Base-by-base conservation (phyloP, 2,888 invertebrate genomes). In the Dryococelus australis region DNA sequence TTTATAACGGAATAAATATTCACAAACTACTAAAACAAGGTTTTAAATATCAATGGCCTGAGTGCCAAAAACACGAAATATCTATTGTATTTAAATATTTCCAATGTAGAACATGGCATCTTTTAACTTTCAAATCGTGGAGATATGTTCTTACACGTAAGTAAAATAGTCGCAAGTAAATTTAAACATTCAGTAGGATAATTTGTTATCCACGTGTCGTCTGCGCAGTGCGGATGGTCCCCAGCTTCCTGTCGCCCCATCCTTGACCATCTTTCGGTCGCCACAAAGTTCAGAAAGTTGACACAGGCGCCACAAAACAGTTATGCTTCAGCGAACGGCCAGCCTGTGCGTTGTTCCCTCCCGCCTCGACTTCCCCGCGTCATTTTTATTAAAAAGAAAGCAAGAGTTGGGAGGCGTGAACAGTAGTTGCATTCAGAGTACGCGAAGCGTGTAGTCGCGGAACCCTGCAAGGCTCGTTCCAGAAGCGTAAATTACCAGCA, bases 381-480 rank as follows among this genome's bases (percentile, higher is more conserved):
- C 26, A 80, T 80, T 80, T 80, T 80, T 80, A 80, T 80, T n/a
- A 80, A 80, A 80, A 80, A 80, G 80, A 28, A 80, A 80, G 80
- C 80, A 80, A 80, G 28, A 80, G 80, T 80, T 28, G 28, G 80
- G 28, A 80, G 80, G 80, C 80, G 80, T 80, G n/a, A 80, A 80
- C 80, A 80, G 80, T 80, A 80, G 80, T 80, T 80, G 27, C 24
- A 80, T 80, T 80, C 80, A 80, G 80, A 80, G 80, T 80, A 27
- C 28, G 80, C 28, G 27, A 28, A 80, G 80, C 80, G 80, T 80
- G 80, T 80, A 80, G 80, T 80, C 12, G 80, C 47, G 8, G 8
- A 28, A 80, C 80, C 80, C 80, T 80, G 47, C 47, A 47, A 47
- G 47, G 47, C 16, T 47, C 47, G 47, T 47, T 47, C 47, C 47